Evolutionary conservation across 2,113 vertebrate genomes (phyloP), one percentile per base, ranked within the genome.

Genomic region (Parotia lawesii): DNA sequence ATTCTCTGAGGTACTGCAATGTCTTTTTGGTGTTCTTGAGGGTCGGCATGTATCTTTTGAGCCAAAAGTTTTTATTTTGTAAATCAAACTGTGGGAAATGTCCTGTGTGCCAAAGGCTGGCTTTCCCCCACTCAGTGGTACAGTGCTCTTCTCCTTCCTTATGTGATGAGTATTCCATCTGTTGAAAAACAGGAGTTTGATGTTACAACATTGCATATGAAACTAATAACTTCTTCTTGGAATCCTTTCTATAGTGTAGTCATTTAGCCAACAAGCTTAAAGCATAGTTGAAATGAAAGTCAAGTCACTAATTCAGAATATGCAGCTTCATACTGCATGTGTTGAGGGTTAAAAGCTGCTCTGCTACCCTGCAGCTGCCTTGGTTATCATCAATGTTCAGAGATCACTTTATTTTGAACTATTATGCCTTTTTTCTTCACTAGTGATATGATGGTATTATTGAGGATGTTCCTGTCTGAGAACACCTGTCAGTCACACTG

Each of bases 131-230:
- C 40, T 12, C 6, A 10, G 7, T 58, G n/a, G 12, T 25, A 71
- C 2, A 0, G 7, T 23, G n/a, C 66, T 25, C 12, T n/a, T 70
- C 75, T 66, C 15, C 33, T 54, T 89, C 74, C 45, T 38, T 12
- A 12, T 0, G 0, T 15, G 29, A 10, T 15, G 48, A 15, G 42
- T 33, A 23, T 15, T 61, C 60, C n/a, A 9, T 33, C 44, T 37
- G 4, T 13, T 89, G 87, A 16, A 37, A 58, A 51, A 15, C 15
- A 16, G 35, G 11, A 28, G 35, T 64, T 81, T 37, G 47, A 18
- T 17, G 4, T 81, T 21, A 17, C 48, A 66, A 14, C 35, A 6
- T 21, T 33, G 57, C 3, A 0, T 38, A 4, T 28, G 70, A 22
- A 71, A 15, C 44, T 37, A 10, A 7, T 16, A 79, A 33, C 25